Evolutionary conservation across 2,113 vertebrate species (phyloP), one percentile per base, ranked within the genome.

Genomic region (Dinomys branickii): DNA sequence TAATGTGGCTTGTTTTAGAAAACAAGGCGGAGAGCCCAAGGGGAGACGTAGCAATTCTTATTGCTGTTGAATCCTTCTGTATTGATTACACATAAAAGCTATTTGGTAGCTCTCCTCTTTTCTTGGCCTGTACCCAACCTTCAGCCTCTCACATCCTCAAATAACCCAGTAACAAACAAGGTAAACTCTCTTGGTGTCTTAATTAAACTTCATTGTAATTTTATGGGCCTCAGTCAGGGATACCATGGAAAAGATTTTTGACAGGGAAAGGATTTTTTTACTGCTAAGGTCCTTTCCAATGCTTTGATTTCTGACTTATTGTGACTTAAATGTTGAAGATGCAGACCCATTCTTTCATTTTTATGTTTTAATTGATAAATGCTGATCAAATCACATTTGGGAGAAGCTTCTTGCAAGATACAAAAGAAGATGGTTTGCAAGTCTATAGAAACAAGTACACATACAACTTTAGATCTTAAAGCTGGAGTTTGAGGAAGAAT

Each of bases 51-150:
- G 38, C 82, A 81, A 54, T 86, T 94, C 92, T 96, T 94, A 95
- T 3, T 80, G 95, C 95, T 96, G 92, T 83, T 80, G 94, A 94
- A 97, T 97, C 95, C 94, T 91, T 92, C 90, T 10, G 4, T 94
- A 90, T 97, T 97, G 97, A 97, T 97, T 95, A 95, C 71, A 96
- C 82, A 78, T 94, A 96, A 97, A 97, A 98, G 96, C 93, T 95
- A 54, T 94, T 92, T 92, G 93, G 85, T 0, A 1, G 78, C 56
- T 91, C 65, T 80, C 92, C 44, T 85, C 38, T 89, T 94, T 90
- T 94, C 82, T 84, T 0, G 4, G 63, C 73, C 20, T 2, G 6
- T 24, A 54, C 14, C 50, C 69, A 85, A 28, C 12, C 93, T 78
- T 89, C 59, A 75, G 65, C 80, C 26, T 88, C 54, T 92, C 24